Evolutionary conservation across 2,888 invertebrate species (phyloP).

Genomic region (Nephrotoma appendiculata): DNA sequence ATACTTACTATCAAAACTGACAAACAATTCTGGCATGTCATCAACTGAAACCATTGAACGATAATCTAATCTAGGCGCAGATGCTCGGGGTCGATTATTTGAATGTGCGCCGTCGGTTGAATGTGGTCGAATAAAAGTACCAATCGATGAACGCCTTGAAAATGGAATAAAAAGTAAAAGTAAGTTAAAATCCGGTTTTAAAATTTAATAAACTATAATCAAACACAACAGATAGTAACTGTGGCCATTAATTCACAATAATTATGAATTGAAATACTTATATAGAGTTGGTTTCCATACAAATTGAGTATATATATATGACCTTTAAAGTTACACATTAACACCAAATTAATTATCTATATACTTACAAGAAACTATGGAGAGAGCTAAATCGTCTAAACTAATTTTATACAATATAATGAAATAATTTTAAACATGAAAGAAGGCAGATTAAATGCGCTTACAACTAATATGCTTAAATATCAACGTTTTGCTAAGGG

Average conservation of each 20-base stretch:
- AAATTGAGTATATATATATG: neutral
- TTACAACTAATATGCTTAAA: no score
- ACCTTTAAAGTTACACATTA: neutral
- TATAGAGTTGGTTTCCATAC: neutral
- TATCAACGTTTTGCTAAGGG: no score
- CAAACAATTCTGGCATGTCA: conserved; percentile 90
- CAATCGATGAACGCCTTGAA: conserved; percentile 67
- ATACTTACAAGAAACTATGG: neutral
- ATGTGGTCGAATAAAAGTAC: conserved; percentile 67
- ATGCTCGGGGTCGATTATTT: conserved; percentile 33
- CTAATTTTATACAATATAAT: neutral
- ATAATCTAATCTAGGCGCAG: conserved; percentile 67
- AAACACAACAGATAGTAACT: neutral
- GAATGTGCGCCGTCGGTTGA: conserved; percentile 49
- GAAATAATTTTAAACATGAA: no score
- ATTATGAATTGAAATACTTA: neutral
- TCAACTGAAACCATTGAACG: conserved; percentile 88
- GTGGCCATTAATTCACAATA: neutral
- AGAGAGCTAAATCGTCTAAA: neutral
- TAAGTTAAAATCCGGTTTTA: neutral
- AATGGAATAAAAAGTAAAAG: neutral
- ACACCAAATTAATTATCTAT: neutral
- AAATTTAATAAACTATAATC: neutral
- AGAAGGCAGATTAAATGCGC: no score
- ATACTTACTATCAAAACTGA: conserved; percentile 83